A percentile compares a stretch with the other conserved stretches of the same genome.
Evolutionary conservation across 2,888 invertebrate species (phyloP).

Genomic region (Sarcophaga subvicina): DNA sequence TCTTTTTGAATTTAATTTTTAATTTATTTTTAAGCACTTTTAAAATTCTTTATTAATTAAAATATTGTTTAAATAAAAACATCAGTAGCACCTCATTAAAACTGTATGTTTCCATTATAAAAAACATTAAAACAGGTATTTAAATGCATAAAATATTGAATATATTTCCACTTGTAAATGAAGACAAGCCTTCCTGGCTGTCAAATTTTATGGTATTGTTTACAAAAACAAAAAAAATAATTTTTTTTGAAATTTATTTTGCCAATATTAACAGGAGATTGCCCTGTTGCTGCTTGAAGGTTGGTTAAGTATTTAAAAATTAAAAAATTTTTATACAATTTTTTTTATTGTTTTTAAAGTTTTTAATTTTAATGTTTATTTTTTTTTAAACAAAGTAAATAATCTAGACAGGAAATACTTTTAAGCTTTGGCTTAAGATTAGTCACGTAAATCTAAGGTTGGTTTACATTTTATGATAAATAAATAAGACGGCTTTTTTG

Average conservation of each 20-base stretch:
- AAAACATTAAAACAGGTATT: conserved; percentile 27
- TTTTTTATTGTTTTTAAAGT: background rate
- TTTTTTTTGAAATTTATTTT: background rate
- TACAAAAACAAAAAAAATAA: background rate
- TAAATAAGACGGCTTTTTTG: background rate
- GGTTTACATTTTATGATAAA: background rate
- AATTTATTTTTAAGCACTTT: conserved; percentile 16
- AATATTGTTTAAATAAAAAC: conserved; percentile 56
- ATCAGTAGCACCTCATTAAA: conserved; percentile 65
- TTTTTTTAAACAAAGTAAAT: background rate
- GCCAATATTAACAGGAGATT: conserved; percentile 44
- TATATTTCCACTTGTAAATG: conserved; percentile 18
- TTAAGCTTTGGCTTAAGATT: background rate
- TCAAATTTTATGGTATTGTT: background rate
- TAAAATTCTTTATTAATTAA: conserved; percentile 44
- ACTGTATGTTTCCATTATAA: conserved; percentile 63
- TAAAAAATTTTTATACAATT: too few relatives aligned
- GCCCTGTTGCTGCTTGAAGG: conserved; percentile 46
- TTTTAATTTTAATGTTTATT: background rate
- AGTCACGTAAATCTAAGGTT: conserved; percentile 53
- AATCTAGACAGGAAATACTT: conserved; percentile 51
- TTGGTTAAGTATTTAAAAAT: background rate
- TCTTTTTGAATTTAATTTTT: background rate
- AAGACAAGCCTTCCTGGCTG: conserved; percentile 59
- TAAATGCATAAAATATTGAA: conserved; percentile 55